Evolutionary conservation across 2,888 invertebrate genomes (phyloP).

Genomic region (Scaptomyza polygonia): DNA sequence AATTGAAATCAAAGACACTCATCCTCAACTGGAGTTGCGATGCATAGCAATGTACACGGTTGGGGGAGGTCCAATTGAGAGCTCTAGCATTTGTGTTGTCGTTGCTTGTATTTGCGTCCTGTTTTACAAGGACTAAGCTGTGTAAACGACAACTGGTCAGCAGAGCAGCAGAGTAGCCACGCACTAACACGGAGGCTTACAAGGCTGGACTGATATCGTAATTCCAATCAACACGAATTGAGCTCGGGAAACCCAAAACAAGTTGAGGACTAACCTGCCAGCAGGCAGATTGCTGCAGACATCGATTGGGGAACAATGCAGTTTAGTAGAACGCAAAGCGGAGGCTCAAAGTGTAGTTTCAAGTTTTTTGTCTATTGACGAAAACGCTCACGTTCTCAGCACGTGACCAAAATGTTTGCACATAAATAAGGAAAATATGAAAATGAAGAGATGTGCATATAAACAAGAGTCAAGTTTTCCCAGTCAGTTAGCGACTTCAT

Average conservation of each 20-base stretch:
- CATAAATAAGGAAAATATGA: slow-evolving; percentile 75
- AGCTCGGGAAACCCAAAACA: slow-evolving; percentile 16
- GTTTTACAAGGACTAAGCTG: slow-evolving; percentile 64
- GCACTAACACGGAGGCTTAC: slow-evolving; percentile 47
- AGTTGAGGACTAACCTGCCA: slow-evolving; percentile 24
- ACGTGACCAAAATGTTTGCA: slow-evolving; percentile 73
- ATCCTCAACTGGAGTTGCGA: slow-evolving; percentile 23
- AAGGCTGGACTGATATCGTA: slow-evolving; percentile 43
- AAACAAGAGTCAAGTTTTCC: slow-evolving; percentile 37
- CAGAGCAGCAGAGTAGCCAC: slow-evolving; percentile 22
- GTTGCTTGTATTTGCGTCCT: slow-evolving; percentile 41
- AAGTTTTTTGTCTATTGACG: slow-evolving; percentile 45
- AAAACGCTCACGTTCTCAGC: slow-evolving; percentile 71
- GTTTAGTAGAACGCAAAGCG: slow-evolving; percentile 20
- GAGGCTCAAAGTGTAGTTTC: slow-evolving; percentile 29
- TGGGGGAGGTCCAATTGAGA: slow-evolving; percentile 42
- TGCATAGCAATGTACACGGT: slow-evolving; percentile 34
- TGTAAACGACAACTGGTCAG: slow-evolving; percentile 37
- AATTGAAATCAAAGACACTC: slow-evolving; percentile 57
- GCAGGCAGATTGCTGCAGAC: slow-evolving; percentile 39
- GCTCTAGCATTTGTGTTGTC: slow-evolving; percentile 35
- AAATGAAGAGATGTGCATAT: slow-evolving; percentile 61
- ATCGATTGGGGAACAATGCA: slow-evolving; percentile 45
- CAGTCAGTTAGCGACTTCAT: slow-evolving; percentile 62
- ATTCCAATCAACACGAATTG: slow-evolving; percentile 41